Evolutionary conservation across 2,797 vertebrate species (phyloP), one percentile per base, ranked within the genome.

Genomic region (Sebastes paucispinis): DNA sequence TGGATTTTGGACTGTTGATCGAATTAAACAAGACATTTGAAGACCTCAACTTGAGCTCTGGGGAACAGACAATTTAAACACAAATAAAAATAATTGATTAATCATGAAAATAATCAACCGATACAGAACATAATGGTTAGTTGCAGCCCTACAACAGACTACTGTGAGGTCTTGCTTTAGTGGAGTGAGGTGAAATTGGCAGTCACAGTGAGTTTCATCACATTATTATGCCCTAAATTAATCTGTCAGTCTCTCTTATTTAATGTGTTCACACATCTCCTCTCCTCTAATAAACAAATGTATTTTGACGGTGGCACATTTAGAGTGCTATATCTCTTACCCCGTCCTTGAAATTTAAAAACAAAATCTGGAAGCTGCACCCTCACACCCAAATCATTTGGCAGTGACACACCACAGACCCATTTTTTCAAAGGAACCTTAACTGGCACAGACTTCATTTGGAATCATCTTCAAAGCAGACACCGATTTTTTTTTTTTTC

Each of bases 391-490:
- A 73, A 80, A 88, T 90, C 75, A 87, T 68, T 84, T 91, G 89
- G 87, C 89, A 90, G 76, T 31, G 82, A 55, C 57, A 83, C 47
- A 27, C 62, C 43, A 81, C 80, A 60, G 54, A 86, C 76, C 77
- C 80, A 69, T 77, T 90, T 77, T 24, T 92, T 89, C 80, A 91
- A 88, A 87, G 82, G 74, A 90, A 83, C 86, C 34, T 88, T 85
- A 87, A 87, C 89, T 92, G 91, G 89, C 91, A 91, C 82, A 80
- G 78, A 87, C 74, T 90, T 88, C 58, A 83, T 75, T 87, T 93
- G 91, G 90, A 93, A 81, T 87, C 84, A 77, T 90, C 88, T 92
- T 94, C 92, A 94, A 94, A 94, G 90, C 75, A 74, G 57, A 70
- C 32, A 52, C 31, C 47, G 69, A 62, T 83, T 79, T 69, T 20